These are phyloP conservation scores for Lithosia quadra DNA, from an alignment of 2,888 invertebrate species.

Conservation along the genomic window DNA sequence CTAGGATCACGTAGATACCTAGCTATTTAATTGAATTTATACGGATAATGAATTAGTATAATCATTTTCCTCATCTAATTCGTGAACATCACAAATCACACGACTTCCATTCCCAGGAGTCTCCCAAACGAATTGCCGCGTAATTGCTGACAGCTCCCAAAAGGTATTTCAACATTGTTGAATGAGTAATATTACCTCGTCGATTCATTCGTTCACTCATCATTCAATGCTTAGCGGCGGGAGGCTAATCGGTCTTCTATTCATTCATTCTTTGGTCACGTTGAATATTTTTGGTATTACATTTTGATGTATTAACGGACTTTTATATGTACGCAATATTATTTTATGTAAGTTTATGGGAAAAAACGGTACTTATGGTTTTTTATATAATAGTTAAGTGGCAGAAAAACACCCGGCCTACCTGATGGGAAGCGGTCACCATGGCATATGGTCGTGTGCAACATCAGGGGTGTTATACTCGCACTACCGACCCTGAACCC, in stretches of 20 bases:
- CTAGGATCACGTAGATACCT: not conserved
- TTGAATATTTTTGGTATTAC: not conserved
- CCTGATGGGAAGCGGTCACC: no score
- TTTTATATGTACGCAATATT: not conserved
- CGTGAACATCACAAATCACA: not conserved
- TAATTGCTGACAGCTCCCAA: conserved; percentile 16
- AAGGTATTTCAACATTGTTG: not conserved
- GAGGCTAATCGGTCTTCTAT: conserved; percentile 9
- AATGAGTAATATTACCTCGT: not conserved
- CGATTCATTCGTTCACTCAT: conserved; percentile 10
- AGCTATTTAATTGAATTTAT: not conserved
- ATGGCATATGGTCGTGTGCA: no score
- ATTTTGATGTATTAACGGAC: not conserved
- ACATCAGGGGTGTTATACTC: no score
- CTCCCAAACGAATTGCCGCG: not conserved
- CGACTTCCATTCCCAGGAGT: not conserved
- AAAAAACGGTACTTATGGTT: no score
- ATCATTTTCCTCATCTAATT: not conserved
- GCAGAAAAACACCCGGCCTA: no score
- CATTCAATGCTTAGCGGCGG: conserved; percentile 4
- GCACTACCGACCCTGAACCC: no score
- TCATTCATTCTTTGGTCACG: conserved; percentile 5
- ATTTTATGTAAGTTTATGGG: not conserved
- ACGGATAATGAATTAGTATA: not conserved
- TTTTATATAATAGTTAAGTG: no score